Evolutionary conservation across 2,113 vertebrate species (phyloP).

Genomic region (Anguilla japonica): DNA sequence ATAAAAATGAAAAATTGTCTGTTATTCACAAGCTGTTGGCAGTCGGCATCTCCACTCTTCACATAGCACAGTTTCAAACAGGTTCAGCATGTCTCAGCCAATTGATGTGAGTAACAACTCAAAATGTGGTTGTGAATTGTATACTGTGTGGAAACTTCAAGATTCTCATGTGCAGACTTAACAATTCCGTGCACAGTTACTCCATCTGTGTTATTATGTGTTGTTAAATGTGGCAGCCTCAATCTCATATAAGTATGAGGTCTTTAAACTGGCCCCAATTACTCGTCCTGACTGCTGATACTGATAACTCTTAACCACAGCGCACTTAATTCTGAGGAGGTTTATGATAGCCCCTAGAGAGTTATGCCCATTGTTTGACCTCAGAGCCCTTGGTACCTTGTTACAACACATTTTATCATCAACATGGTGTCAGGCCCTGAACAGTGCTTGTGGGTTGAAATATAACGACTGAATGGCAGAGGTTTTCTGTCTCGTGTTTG

Average conservation of each 20-base stretch:
- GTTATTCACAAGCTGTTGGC: not conserved
- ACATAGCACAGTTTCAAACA: not conserved
- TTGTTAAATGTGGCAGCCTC: not conserved
- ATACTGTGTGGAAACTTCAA: not conserved
- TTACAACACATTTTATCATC: not conserved
- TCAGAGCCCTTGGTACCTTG: not conserved
- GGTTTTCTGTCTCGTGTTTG: not conserved
- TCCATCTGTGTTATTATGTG: not conserved
- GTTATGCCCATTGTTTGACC: not conserved
- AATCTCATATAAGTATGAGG: not conserved
- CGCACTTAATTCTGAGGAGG: not conserved
- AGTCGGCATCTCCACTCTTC: not conserved
- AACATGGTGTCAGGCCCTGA: not conserved
- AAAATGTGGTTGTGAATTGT: not conserved
- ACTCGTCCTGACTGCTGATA: not conserved
- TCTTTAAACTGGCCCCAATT: not conserved
- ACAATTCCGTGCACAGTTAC: not conserved
- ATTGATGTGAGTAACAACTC: not conserved
- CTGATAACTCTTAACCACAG: not conserved
- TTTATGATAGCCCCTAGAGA: not conserved
- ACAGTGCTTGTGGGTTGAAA: not conserved
- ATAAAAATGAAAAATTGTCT: constrained; percentile 7
- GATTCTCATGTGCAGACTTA: not conserved
- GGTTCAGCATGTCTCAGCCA: not conserved
- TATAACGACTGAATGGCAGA: not conserved